A percentile compares a stretch with the other conserved stretches of the same genome.
Evolutionary conservation across 2,888 invertebrate genomes (phyloP).

Genomic region (Brenthis daphne): DNA sequence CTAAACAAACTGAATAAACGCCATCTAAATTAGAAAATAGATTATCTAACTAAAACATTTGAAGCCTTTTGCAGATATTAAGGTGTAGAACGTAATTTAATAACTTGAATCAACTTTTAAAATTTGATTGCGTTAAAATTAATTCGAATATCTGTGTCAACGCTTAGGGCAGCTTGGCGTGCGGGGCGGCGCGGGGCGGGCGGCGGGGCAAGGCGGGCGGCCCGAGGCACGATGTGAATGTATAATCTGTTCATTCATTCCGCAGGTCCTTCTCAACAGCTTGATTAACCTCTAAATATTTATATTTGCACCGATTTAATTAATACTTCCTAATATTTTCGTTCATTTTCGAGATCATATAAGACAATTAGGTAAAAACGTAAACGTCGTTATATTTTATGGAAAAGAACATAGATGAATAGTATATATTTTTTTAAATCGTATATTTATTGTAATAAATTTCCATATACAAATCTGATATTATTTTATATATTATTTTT

Average conservation of each 20-base stretch:
- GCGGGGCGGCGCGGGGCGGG: not conserved
- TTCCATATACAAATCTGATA: no score
- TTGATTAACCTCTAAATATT: constrained; percentile 28
- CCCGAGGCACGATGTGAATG: constrained; percentile 11
- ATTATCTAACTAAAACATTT: not conserved
- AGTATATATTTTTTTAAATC: no score
- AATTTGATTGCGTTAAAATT: constrained; percentile 16
- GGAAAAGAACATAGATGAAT: no score
- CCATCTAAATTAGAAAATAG: not conserved
- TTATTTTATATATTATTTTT: no score
- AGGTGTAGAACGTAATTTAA: constrained; percentile 18
- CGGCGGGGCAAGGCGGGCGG: not conserved
- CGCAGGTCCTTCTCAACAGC: not conserved
- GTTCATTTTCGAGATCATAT: not conserved
- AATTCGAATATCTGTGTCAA: constrained; percentile 26
- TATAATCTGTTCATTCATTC: constrained; percentile 26
- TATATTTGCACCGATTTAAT: constrained; percentile 16
- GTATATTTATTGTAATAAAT: no score
- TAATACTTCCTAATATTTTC: constrained; percentile 6
- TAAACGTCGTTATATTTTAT: no score
- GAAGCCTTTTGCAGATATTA: constrained; percentile 8
- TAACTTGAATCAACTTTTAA: constrained; percentile 17
- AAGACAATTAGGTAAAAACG: no score
- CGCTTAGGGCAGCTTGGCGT: constrained; percentile 8
- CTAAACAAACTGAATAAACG: no score